phyloP scores from a whole-genome alignment of 1,140 invertebrate genomes.

The Bombus superbus region DNA sequence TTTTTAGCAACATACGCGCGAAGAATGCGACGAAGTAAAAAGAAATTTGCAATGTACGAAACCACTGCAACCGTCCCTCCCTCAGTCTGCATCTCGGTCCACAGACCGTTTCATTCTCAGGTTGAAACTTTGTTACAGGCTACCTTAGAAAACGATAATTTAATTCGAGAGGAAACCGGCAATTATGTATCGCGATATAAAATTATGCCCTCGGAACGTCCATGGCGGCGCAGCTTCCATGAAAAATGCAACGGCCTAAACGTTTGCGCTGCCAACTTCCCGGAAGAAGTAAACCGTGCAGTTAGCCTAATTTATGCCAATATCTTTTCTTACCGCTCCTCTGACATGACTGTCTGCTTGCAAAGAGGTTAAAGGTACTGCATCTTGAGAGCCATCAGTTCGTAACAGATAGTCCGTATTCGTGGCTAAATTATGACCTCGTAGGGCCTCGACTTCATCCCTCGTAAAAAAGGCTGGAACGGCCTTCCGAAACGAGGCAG shows the following conservation, averaged over 20 bases:
- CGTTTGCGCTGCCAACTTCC: conserved; percentile 51
- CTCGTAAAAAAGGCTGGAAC: conserved; percentile 66
- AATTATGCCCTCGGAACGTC: background rate
- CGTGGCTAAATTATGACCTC: conserved; percentile 68
- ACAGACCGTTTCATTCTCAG: background rate
- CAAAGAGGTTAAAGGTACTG: conserved; percentile 64
- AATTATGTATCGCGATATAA: conserved; percentile 24
- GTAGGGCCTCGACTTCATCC: conserved; percentile 65
- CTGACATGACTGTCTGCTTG: background rate
- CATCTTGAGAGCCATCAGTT: conserved; percentile 63
- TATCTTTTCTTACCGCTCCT: conserved; percentile 32
- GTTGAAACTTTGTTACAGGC: conserved; percentile 19
- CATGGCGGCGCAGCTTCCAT: background rate
- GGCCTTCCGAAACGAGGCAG: conserved; percentile 68
- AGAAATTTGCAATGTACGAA: background rate
- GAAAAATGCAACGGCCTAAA: conserved; percentile 48
- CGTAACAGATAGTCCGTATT: conserved; percentile 69
- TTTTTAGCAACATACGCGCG: too few relatives aligned
- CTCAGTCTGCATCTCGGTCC: background rate
- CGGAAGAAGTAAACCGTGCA: conserved; percentile 64
- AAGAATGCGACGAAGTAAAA: background rate
- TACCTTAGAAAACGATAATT: conserved; percentile 28
- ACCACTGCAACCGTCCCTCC: too few relatives aligned
- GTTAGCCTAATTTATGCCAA: conserved; percentile 71
- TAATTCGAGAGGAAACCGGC: conserved; percentile 2